Evolutionary conservation across 2,113 vertebrate genomes (phyloP), one percentile per base, ranked within the genome.

Genomic region (Microcebus griseorufus): DNA sequence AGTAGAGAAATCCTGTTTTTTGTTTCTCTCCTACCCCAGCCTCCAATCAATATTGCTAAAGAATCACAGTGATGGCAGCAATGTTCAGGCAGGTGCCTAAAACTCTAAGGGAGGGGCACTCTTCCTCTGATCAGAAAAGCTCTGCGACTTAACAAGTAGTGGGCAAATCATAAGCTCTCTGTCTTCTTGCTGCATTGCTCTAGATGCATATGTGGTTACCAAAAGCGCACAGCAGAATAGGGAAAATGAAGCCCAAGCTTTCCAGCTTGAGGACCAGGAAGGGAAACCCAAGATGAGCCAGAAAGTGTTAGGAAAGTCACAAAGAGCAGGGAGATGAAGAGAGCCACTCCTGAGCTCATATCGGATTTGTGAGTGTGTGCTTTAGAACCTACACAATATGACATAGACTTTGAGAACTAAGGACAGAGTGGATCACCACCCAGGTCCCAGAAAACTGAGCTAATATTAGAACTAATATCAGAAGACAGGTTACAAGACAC

Each of bases 401-500:
- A 25, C 22, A 29, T 14, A 86, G 86, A 29, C 17, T 62, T 55
- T 18, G 34, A 72, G 60, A 94, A 37, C 48, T 18, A 53, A 67
- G 55, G 39, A 16, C 29, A 78, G 39, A 76, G 13, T 14, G 7
- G 51, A 51, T 16, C 17, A 25, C 16, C 7, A 25, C 51, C 75
- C 32, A n/a, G 65, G 65, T 73, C n/a, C 58, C 39, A 80, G 69
- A 45, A 55, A 91, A 39, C 34, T 78, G 70, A 88, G 58, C 23
- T 37, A 67, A 62, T 62, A 34, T 25, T 73, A 12, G 58, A 91
- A 55, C 42, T 42, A 23, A 20, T 22, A 18, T 39, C 32, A 32
- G 53, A 83, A 88, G 86, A 14, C 34, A 92, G 48, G 34, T 62
- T 51, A 65, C 70, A 93, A 80, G 48, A 84, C 78, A 5, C 25